phyloP scores from a whole-genome alignment of 2,888 invertebrate genomes.

The Agrochola macilenta region DNA sequence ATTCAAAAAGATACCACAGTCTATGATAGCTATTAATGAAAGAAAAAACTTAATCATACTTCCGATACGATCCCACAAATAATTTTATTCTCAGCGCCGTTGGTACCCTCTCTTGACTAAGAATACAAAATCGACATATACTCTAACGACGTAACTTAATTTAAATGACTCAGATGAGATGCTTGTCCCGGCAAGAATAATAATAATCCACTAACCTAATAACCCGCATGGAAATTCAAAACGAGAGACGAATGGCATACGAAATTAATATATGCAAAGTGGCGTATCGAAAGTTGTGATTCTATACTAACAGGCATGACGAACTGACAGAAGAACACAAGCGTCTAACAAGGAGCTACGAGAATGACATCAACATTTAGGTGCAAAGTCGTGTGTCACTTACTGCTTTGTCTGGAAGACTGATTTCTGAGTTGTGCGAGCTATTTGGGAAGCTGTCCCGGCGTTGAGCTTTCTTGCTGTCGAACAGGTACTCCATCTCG shows the following conservation, averaged over 20 bases:
- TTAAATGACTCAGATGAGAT: slow-evolving; percentile 39
- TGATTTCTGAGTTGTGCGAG: slow-evolving; percentile 76
- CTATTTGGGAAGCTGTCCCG: slow-evolving; percentile 82
- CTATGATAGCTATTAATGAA: slow-evolving; percentile 49
- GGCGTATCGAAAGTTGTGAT: slow-evolving; percentile 71
- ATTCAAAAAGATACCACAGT: slow-evolving; percentile 59
- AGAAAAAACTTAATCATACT: slow-evolving; percentile 40
- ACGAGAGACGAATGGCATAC: slow-evolving; percentile 36
- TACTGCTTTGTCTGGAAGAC: slow-evolving; percentile 83
- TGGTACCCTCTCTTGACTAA: not conserved
- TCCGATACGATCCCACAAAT: slow-evolving; percentile 52
- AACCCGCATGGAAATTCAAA: slow-evolving; percentile 58
- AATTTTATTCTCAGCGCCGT: slow-evolving; percentile 1
- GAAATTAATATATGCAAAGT: slow-evolving; percentile 63
- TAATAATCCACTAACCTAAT: slow-evolving; percentile 52
- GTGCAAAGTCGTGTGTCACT: slow-evolving; percentile 70
- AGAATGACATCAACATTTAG: slow-evolving; percentile 61
- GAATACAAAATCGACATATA: slow-evolving; percentile 25
- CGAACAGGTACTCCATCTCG: slow-evolving; percentile 86
- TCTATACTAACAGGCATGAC: slow-evolving; percentile 69
- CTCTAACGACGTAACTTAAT: slow-evolving; percentile 38
- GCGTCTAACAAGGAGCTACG: slow-evolving; percentile 66
- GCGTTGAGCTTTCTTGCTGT: slow-evolving; percentile 74
- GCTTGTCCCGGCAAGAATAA: slow-evolving; percentile 32
- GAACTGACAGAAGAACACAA: slow-evolving; percentile 64